A percentile compares a stretch with the other conserved stretches of the same genome.
Evolutionary conservation across 2,888 invertebrate species (phyloP).

Genomic region (Drosophila greeni): DNA sequence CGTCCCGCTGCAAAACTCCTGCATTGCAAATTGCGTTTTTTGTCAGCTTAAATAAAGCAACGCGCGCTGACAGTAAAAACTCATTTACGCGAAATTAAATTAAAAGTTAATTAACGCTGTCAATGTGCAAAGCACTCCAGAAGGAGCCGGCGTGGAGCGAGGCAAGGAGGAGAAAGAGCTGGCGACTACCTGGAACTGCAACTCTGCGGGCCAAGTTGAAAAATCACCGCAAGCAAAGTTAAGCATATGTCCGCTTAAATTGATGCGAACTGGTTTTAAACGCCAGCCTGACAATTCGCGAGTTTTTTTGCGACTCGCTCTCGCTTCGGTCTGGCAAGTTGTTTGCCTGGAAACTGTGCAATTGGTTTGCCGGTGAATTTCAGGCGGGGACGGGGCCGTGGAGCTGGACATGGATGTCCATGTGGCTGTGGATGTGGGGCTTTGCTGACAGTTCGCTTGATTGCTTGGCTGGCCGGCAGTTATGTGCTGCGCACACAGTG

Average conservation of each 20-base stretch:
- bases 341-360: slow-evolving; percentile 42
- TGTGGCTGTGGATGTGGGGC: slow-evolving; percentile 10
- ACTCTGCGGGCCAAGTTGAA: slow-evolving; percentile 67
- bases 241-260: slow-evolving; percentile 71
- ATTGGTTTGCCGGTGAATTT: slow-evolving; percentile 43
- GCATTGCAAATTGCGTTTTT: slow-evolving; percentile 56
- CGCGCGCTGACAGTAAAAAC: slow-evolving; percentile 76
- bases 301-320: slow-evolving; percentile 2
- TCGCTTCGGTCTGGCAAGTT: slow-evolving; percentile 26
- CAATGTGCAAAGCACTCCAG: slow-evolving; percentile 76
- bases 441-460: slow-evolving; percentile 34
- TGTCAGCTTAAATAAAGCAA: slow-evolving; percentile 58
- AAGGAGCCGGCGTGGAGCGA: background rate
- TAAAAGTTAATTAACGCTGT: slow-evolving; percentile 76
- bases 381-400: background rate
- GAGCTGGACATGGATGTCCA: background rate
- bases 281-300: slow-evolving; percentile 60
- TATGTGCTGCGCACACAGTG: slow-evolving; percentile 63
- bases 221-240: slow-evolving; percentile 73
- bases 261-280: slow-evolving; percentile 74
- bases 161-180: slow-evolving; percentile 20
- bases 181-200: slow-evolving; percentile 51
- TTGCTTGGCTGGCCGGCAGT: slow-evolving; percentile 49
- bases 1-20: slow-evolving; percentile 33
- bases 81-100: slow-evolving; percentile 76